These are phyloP conservation scores for Hyalella azteca DNA, from an alignment of 2,888 invertebrate species.

Conservation along the genomic window DNA sequence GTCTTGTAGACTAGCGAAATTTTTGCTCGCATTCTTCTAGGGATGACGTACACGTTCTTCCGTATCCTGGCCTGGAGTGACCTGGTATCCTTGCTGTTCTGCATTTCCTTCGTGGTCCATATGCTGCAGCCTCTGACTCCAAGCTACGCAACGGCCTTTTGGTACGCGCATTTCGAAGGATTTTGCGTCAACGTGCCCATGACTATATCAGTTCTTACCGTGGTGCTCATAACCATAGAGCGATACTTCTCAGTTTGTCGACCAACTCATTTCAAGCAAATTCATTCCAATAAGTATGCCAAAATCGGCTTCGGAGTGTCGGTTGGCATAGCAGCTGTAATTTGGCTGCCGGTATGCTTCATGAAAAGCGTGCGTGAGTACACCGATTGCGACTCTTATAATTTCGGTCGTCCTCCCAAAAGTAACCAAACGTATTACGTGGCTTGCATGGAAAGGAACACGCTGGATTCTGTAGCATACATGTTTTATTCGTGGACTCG, in stretches of 20 bases:
- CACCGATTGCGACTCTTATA: slow-evolving; percentile 36
- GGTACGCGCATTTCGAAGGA: slow-evolving; percentile 65
- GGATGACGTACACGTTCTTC: slow-evolving; percentile 65
- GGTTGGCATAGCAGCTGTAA: slow-evolving; percentile 62
- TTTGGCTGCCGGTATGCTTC: slow-evolving; percentile 64
- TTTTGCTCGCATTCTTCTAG: slow-evolving; percentile 39
- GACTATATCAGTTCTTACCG: slow-evolving; percentile 66
- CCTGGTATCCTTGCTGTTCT: slow-evolving; percentile 64
- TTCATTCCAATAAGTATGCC: slow-evolving; percentile 63
- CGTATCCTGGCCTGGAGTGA: slow-evolving; percentile 64
- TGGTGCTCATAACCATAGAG: slow-evolving; percentile 66
- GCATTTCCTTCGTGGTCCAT: slow-evolving; percentile 61
- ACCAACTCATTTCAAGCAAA: slow-evolving; percentile 62
- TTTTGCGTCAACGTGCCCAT: slow-evolving; percentile 65
- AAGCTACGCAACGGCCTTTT: slow-evolving; percentile 61
- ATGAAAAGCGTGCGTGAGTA: slow-evolving; percentile 61
- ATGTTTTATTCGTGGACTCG: slow-evolving; percentile 63
- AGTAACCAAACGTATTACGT: slow-evolving; percentile 49
- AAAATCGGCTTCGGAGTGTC: slow-evolving; percentile 62
- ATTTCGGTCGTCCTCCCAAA: slow-evolving; percentile 30
- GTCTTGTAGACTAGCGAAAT: neutral
- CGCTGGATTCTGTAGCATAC: slow-evolving; percentile 27
- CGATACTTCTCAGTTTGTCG: slow-evolving; percentile 66
- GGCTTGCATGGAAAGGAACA: slow-evolving; percentile 41
- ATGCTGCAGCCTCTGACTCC: slow-evolving; percentile 39